Evolutionary conservation across 2,888 invertebrate species (phyloP).

Genomic region (Notocelia uddmanniana): DNA sequence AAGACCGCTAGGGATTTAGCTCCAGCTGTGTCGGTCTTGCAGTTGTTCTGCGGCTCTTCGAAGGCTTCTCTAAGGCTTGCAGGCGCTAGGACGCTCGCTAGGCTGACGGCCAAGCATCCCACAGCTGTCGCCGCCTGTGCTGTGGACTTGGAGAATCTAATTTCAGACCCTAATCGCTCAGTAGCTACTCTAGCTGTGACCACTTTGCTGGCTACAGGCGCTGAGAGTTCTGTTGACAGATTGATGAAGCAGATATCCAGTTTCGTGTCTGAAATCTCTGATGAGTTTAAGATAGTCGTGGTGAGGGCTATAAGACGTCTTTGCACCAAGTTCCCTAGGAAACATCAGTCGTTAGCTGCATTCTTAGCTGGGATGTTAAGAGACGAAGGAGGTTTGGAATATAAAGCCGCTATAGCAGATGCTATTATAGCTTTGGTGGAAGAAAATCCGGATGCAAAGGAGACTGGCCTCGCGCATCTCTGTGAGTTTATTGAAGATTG

Average conservation of each 20-base stretch:
- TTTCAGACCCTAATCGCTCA: constrained; percentile 98
- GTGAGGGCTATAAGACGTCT: constrained; percentile 96
- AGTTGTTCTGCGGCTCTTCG: constrained; percentile 98
- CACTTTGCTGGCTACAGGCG: constrained; percentile 98
- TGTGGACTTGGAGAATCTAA: constrained; percentile 98
- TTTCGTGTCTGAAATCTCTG: constrained; percentile 99
- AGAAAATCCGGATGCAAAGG: constrained; percentile 99
- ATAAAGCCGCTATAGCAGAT: constrained; percentile 99
- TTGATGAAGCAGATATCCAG: constrained; percentile 99
- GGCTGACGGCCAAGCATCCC: constrained; percentile 98
- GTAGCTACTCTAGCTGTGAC: constrained; percentile 99
- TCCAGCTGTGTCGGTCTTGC: constrained; percentile 98
- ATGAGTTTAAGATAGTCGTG: constrained; percentile 99
- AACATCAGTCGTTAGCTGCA: constrained; percentile 97
- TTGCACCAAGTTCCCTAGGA: constrained; percentile 98
- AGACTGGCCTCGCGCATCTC: constrained; percentile 97
- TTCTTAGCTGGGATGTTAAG: constrained; percentile 98
- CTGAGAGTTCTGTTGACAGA: constrained; percentile 98
- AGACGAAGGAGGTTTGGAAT: constrained; percentile 98
- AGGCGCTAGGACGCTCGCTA: constrained; percentile 98
- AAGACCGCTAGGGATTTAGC: constrained; percentile 95
- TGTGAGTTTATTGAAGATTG: constrained; percentile 99
- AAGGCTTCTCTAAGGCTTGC: constrained; percentile 98
- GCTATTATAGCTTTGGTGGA: constrained; percentile 99
- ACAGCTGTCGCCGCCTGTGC: constrained; percentile 99